Evolutionary conservation across 1,140 invertebrate species (phyloP), one percentile per base, ranked within the genome.

Genomic region (Eufriesea mexicana): DNA sequence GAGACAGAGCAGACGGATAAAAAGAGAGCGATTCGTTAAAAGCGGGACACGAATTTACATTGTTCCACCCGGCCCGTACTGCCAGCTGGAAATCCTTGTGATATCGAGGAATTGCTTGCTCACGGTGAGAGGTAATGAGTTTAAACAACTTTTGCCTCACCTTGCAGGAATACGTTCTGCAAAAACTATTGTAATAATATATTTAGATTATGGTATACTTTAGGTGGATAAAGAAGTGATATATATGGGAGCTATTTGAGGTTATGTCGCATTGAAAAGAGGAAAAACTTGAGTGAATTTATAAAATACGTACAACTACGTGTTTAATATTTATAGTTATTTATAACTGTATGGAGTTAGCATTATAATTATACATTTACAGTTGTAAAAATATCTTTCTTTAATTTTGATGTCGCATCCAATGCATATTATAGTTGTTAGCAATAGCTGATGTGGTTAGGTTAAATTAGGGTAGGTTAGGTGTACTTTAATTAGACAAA

Each of bases 21-120:
- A 71, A 72, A 71, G 47, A 16, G n/a, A 7, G 6, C 20, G 67
- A 62, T 47, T 71, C 57, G 67, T 72, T 70, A 68, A 23, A 57
- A n/a, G 18, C n/a, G 16, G 23, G 18, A 51, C 54, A 35, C 42
- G 25, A 79, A 70, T 79, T 59, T 61, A 51, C 77, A 42, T 79
- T 42, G 35, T 78, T 23, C 20, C 23, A 14, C 55, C 35, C 5
- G n/a, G 57, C n/a, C 25, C 0, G 16, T 9, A 47, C 51, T 72
- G 12, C 14, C n/a, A 16, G 5, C 47, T 28, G 20, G 25, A 28
- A 49, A 16, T 49, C n/a, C n/a, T 12, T 2, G 47, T 47, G 18
- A 71, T 71, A 25, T 54, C 47, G 49, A n/a, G 9, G 12, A 51
- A 54, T 35, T 54, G 54, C 49, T 35, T 54, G 45, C 28, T 28